These are phyloP conservation scores for Dryoscopus gambensis DNA, from an alignment of 2,113 vertebrate genomes.

Conservation along the genomic window DNA sequence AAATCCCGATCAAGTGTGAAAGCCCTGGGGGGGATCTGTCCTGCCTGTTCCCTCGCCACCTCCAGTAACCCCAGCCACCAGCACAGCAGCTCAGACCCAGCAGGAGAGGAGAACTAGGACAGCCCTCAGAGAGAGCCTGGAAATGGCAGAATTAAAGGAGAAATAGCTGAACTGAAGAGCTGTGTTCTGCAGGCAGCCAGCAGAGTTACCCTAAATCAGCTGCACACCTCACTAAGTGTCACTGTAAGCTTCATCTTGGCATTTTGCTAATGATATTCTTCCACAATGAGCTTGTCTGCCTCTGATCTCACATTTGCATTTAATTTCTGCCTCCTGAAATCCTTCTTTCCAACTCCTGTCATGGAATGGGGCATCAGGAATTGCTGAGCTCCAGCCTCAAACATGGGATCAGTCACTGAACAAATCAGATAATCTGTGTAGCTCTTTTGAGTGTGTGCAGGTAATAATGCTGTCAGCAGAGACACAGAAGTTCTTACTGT, in stretches of 20 bases:
- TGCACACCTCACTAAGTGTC: not conserved
- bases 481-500: not conserved
- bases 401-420: fast-evolving
- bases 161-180: not conserved
- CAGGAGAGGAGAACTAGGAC: not conserved
- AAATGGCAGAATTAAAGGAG: not conserved
- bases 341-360: not conserved
- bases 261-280: not conserved
- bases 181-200: not conserved
- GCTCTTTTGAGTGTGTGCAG: not conserved
- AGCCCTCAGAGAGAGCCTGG: not conserved
- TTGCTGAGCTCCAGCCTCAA: not conserved
- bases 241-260: not conserved
- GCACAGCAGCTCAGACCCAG: not conserved
- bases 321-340: not conserved
- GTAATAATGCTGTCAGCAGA: not conserved
- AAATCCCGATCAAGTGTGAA: not conserved
- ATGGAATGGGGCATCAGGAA: not conserved
- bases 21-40: not conserved
- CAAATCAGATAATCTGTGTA: not conserved
- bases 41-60: not conserved
- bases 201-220: not conserved
- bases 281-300: not conserved
- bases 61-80: not conserved
- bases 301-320: not conserved